Percentiles rank a stretch among this genome's conserved stretches.
phyloP scores from a whole-genome alignment of 2,113 vertebrate species.

The Prunella himalayana region DNA sequence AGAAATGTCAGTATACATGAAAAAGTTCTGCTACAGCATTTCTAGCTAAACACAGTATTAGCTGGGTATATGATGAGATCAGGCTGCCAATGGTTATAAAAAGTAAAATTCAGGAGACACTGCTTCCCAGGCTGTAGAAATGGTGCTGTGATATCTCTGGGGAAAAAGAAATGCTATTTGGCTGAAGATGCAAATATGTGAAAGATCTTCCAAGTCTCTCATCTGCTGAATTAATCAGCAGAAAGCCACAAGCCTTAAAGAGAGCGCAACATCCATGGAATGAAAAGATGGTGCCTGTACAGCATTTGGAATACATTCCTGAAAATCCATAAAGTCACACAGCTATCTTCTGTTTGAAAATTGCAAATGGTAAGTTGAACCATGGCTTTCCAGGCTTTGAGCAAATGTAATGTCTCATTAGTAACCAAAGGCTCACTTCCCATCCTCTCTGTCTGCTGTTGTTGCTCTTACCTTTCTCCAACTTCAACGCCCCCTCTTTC shows the following conservation, averaged over 20 bases:
- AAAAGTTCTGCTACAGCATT: neutral
- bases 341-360: neutral
- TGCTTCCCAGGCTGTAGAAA: neutral
- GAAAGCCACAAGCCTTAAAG: neutral
- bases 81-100: neutral
- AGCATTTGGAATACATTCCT: neutral
- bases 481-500: neutral
- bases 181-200: neutral
- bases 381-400: neutral
- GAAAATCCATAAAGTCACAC: neutral
- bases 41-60: neutral
- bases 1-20: neutral
- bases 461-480: neutral
- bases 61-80: neutral
- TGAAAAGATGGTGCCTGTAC: neutral
- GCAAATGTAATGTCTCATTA: neutral
- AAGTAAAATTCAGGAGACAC: neutral
- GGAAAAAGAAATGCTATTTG: neutral
- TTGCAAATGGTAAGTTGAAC: neutral
- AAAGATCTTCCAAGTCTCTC: neutral
- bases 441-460: neutral
- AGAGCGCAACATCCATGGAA: neutral
- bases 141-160: neutral
- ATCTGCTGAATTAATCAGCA: conserved; percentile 7
- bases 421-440: neutral